A percentile compares a stretch with the other conserved stretches of the same genome.
These are phyloP conservation scores for Aurelia sp. DNA, from an alignment of 30 jellyfish, hydroid and myxozoan species.

Conservation along the genomic window DNA sequence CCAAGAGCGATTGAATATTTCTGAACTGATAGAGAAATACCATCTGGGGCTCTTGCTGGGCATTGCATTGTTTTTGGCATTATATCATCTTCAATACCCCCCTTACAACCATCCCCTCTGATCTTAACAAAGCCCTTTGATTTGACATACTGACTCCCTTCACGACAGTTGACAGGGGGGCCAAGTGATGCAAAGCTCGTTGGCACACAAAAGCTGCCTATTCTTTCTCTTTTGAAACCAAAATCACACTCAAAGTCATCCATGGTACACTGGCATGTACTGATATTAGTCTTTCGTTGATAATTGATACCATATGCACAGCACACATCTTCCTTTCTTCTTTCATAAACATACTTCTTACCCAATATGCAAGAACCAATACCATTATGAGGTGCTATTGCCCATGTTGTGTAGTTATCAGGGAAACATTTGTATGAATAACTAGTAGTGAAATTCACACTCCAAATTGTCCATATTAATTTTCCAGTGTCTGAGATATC, in stretches of 20 bases:
- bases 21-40: slow-evolving; percentile 56
- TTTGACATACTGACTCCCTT: slow-evolving; percentile 48
- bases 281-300: slow-evolving; percentile 33
- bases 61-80: slow-evolving; percentile 65
- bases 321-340: slow-evolving; percentile 34
- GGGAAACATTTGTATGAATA: slow-evolving; percentile 48
- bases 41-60: slow-evolving; percentile 81
- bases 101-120: slow-evolving; percentile 79
- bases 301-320: slow-evolving; percentile 62
- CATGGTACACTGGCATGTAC: slow-evolving; percentile 76
- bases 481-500: slow-evolving; percentile 26
- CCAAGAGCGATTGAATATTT: slow-evolving; percentile 69
- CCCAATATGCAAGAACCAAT: slow-evolving; percentile 66
- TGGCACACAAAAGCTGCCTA: slow-evolving; percentile 72
- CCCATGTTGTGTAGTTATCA: slow-evolving; percentile 68
- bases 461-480: slow-evolving; percentile 87
- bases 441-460: slow-evolving; percentile 63
- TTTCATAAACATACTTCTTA: slow-evolving; percentile 39
- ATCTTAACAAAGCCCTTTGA: slow-evolving; percentile 79
- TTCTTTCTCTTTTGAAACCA: slow-evolving; percentile 44
- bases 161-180: slow-evolving; percentile 77
- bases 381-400: slow-evolving; percentile 50
- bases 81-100: slow-evolving; percentile 83
- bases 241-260: slow-evolving; percentile 89
- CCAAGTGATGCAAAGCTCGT: slow-evolving; percentile 49